These are phyloP conservation scores for Agrotis exclamationis DNA, from an alignment of 2,888 invertebrate species.

Conservation along the genomic window DNA sequence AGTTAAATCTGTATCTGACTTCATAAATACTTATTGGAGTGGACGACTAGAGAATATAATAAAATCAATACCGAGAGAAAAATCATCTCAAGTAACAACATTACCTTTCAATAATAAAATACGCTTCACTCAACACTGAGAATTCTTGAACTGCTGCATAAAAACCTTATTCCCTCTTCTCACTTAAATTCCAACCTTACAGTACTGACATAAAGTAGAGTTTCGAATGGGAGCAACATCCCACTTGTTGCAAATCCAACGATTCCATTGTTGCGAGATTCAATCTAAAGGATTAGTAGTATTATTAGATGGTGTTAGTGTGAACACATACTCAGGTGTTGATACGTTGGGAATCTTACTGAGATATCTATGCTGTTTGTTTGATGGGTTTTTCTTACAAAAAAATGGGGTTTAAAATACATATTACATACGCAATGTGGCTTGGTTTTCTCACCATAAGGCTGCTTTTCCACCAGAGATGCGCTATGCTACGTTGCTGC, in stretches of 20 bases:
- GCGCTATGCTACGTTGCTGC: too few species aligned
- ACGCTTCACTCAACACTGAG: slow-evolving; percentile 27
- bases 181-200: slow-evolving; percentile 40
- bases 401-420: too few species aligned
- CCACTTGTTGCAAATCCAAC: slow-evolving; percentile 66
- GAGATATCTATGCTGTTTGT: neutral
- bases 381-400: neutral
- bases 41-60: neutral
- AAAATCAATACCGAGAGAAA: neutral
- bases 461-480: too few species aligned
- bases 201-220: slow-evolving; percentile 19
- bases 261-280: slow-evolving; percentile 66
- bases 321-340: slow-evolving; percentile 35
- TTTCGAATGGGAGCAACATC: slow-evolving; percentile 3
- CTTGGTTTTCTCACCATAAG: too few species aligned
- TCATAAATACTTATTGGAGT: neutral
- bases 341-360: slow-evolving; percentile 19
- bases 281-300: slow-evolving; percentile 70
- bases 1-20: neutral
- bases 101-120: slow-evolving; percentile 48
- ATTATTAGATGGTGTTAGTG: slow-evolving; percentile 60
- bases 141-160: slow-evolving; percentile 45
- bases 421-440: too few species aligned
- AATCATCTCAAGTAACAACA: neutral
- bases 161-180: slow-evolving; percentile 16